These are phyloP conservation scores for Psammodynastes pulverulentus DNA, from an alignment of 2,113 vertebrate species.

Conservation along the genomic window DNA sequence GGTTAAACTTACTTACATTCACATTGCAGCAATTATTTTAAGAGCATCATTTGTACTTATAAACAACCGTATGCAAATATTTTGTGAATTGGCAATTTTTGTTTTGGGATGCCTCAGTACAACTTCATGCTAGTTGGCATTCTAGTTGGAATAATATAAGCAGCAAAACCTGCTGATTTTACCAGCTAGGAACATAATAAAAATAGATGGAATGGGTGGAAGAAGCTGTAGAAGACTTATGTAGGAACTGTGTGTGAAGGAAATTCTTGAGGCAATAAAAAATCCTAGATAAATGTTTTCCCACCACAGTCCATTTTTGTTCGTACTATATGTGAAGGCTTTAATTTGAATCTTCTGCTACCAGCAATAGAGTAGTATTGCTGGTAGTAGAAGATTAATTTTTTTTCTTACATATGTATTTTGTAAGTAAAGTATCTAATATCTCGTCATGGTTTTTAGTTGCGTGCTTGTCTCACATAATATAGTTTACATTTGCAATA, in stretches of 20 bases:
- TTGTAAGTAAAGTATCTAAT: not conserved
- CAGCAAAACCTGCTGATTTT: not conserved
- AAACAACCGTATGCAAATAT: not conserved
- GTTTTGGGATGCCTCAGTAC: not conserved
- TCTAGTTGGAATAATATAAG: not conserved
- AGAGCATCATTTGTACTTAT: not conserved
- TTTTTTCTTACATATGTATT: not conserved
- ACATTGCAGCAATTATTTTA: not conserved
- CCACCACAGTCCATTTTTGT: not conserved
- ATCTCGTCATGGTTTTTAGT: not conserved
- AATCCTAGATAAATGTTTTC: not conserved
- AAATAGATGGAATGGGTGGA: not conserved
- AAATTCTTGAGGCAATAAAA: not conserved
- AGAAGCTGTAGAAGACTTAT: not conserved
- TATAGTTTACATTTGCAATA: not conserved
- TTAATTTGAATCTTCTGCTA: not conserved
- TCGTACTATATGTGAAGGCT: not conserved
- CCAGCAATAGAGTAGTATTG: not conserved
- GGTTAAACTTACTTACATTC: not conserved
- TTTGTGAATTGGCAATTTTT: not conserved
- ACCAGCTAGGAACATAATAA: not conserved
- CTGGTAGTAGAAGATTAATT: not conserved
- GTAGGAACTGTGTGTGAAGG: not conserved
- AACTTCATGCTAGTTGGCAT: not conserved
- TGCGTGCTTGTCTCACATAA: not conserved